Base-by-base conservation (phyloP, 2,888 invertebrate species). In the Boloria selene region DNA sequence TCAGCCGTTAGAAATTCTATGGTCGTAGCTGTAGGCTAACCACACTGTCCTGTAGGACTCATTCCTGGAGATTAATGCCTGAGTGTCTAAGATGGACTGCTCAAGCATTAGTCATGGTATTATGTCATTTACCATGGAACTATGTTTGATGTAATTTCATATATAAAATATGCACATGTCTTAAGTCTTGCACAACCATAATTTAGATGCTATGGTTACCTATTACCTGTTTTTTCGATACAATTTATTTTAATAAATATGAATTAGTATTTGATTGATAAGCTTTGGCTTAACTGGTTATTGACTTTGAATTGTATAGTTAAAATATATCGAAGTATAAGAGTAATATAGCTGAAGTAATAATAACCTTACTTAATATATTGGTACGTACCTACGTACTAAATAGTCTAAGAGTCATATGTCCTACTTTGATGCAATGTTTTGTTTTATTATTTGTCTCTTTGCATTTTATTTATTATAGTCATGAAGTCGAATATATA, bases 1-100 rank as follows among this genome's bases (percentile, higher is more conserved):
- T 49, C 52, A 61, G 58, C 69, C 69, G 69, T 69, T 69, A 69
- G 67, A 64, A 69, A 61, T 69, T 67, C 67, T 69, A 69, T 44
- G 53, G 51, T 44, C 31, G 61, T 62, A 54, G 31, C 52, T 52
- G 38, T 62, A 62, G 61, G 61, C 45, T 62, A 17, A 4, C 61
- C 54, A 62, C 10, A n/a, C 18, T 54, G 47, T 49, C 54, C 52
- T 26, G 22, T 22, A 47, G 45, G 53, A 54, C 38, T 62, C 18
- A 10, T 14, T 52, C 4, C 13, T 49, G 13, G 13, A 26, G 50
- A 61, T 61, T 61, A 51, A 61, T 52, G n/a, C 31, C 10, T 56
- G 45, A 56, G 45, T 50, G 59, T 50, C 59, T 18, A 31, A 49
- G 59, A 59, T 22, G 47, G 31, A 59, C 47, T 26, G 17, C 59